Evolutionary conservation across 2,888 invertebrate species (phyloP).

Genomic region (Troglohyphantes excavatus): DNA sequence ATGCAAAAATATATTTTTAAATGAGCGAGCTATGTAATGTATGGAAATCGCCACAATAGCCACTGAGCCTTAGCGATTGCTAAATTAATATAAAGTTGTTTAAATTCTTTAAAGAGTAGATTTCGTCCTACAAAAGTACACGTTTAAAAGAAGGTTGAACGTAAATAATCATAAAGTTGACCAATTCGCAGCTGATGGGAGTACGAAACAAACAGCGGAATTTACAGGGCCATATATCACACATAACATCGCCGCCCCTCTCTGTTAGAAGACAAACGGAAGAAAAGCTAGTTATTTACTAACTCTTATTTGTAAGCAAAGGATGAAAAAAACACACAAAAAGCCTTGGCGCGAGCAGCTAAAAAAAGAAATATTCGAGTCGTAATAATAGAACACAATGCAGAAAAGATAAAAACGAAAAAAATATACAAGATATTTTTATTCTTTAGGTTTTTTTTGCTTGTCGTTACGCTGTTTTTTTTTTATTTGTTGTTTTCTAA

Average conservation of each 20-base stretch:
- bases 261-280: neutral
- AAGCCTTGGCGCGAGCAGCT: neutral
- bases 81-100: too few species aligned
- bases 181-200: too few species aligned
- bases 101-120: too few species aligned
- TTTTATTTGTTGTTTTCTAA: neutral
- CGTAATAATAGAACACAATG: constrained; percentile 58
- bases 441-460: constrained; percentile 1
- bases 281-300: constrained; percentile 4
- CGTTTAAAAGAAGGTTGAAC: too few species aligned
- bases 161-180: too few species aligned
- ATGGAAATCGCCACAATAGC: too few species aligned
- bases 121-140: too few species aligned
- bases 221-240: too few species aligned
- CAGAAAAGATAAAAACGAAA: neutral
- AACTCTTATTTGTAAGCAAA: neutral
- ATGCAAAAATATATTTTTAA: too few species aligned
- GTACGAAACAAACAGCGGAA: too few species aligned
- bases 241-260: neutral
- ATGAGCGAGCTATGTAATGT: too few species aligned
- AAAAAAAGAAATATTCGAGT: constrained; percentile 11
- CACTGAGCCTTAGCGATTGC: too few species aligned
- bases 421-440: constrained; percentile 2
- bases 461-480: neutral
- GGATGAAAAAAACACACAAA: neutral